Base-by-base conservation (phyloP, 2,797 vertebrate species). In the Petrocephalus schoutedeni region DNA sequence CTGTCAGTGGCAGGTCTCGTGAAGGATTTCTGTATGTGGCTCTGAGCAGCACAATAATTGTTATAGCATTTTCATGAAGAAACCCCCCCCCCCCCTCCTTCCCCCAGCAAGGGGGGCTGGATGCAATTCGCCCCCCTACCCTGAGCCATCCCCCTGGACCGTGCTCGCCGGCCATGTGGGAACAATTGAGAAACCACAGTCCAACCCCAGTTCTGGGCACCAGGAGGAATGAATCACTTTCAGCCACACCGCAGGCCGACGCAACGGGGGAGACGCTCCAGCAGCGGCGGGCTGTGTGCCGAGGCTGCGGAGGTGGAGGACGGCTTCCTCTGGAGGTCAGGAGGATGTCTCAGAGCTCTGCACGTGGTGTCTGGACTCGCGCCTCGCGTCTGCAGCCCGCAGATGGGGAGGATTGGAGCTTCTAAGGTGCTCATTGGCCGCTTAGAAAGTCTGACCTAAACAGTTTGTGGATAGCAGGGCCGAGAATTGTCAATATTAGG, bases 141-240 rank as follows among this genome's bases (percentile, higher is more conserved):
- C 91, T 91, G 90, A 89, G 56, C 67, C 91, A 91, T 89, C 92
- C 92, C 21, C 91, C 89, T 49, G 51, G 92, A 87, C 89, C 93
- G 92, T 90, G 80, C 84, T 36, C 94, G 93, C 93, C 90, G 91
- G 91, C 93, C 95, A 96, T 93, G 90, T 91, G 92, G 94, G 93
- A 94, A 90, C 91, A 89, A 95, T 96, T 95, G 93, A 89, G 91
- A 91, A 94, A 93, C 92, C 93, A 91, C 94, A 95, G 90, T 87
- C 89, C 90, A 89, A 89, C 57, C 89, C 88, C 67, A 7, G 19
- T 94, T 94, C 94, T 90, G 92, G 92, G 92, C 90, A 89, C 90
- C 91, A 90, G 87, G 92, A 92, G 88, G 90, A 94, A 95, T 93
- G 86, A 93, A 92, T 92, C 90, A 91, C 91, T 91, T 93, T 91